A percentile compares a stretch with the other conserved stretches of the same genome.
phyloP scores from a whole-genome alignment of 1,140 invertebrate species.

The Chymomyza costata region DNA sequence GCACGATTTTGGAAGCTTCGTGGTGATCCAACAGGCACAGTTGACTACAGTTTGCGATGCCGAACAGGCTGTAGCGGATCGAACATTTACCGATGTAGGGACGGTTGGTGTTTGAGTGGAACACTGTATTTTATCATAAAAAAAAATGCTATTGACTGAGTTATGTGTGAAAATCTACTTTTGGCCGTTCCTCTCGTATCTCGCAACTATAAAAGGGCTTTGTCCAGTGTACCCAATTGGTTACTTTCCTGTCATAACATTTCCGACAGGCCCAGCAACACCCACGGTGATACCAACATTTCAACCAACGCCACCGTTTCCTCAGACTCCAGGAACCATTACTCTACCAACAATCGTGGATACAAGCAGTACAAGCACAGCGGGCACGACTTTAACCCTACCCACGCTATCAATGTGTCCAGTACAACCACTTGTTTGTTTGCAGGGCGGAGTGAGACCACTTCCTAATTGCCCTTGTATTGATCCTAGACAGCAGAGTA shows the following conservation, averaged over 20 bases:
- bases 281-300: conserved; percentile 53
- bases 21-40: conserved; percentile 34
- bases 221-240: conserved; percentile 62
- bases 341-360: conserved; percentile 19
- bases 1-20: no score
- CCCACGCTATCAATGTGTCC: conserved; percentile 51
- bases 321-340: conserved; percentile 25
- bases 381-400: conserved; percentile 34
- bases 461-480: conserved; percentile 68
- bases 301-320: conserved; percentile 47
- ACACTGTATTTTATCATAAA: background rate
- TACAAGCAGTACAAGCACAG: conserved; percentile 21
- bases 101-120: conserved; percentile 21
- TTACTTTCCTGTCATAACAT: conserved; percentile 59
- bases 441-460: conserved; percentile 47
- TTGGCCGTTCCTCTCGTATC: conserved; percentile 66
- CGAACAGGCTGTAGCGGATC: conserved; percentile 31
- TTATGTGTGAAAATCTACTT: conserved; percentile 69
- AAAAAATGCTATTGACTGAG: conserved; percentile 57
- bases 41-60: conserved; percentile 38
- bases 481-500: conserved; percentile 53
- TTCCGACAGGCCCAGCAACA: conserved; percentile 38
- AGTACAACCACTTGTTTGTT: conserved; percentile 49
- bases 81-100: conserved; percentile 34
- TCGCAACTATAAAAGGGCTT: conserved; percentile 67